Evolutionary conservation across 2,113 vertebrate species (phyloP), one percentile per base, ranked within the genome.

Genomic region (Leptodactylus fuscus): DNA sequence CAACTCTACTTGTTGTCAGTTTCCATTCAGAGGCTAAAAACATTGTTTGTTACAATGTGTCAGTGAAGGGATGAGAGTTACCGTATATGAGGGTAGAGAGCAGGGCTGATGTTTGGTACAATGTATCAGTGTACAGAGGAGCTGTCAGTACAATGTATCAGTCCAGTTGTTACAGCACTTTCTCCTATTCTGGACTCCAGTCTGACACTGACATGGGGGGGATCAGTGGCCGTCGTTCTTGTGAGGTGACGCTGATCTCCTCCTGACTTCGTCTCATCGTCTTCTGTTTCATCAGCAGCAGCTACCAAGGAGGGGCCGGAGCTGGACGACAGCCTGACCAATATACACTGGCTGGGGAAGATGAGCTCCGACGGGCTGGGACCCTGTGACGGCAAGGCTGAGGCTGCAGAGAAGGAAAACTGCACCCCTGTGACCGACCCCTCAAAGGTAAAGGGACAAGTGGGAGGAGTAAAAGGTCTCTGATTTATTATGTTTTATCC

Each of bases 271-370:
- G n/a, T n/a, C n/a, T n/a, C n/a, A n/a, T n/a, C n/a, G n/a, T n/a
- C n/a, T n/a, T n/a, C n/a, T n/a, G n/a, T n/a, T n/a, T n/a, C n/a
- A n/a, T n/a, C 15, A 71, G 36, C 67, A 18, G 51, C 8, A 1
- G 12, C n/a, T 29, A 7, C 10, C 22, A 38, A 22, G 24, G 46
- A 73, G 18, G 49, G 15, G 2, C 36, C n/a, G 62, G 76, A 85
- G 2, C 91, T 97, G 32, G 93, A 98, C 81, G 94, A 92, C 88
- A 98, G 96, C 87, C 93, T 98, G 85, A 97, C 97, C 79, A 96
- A 96, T 83, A 97, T 98, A 87, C 96, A 98, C 76, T 98, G 97
- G 97, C 90, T 97, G 83, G 95, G 95, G 11, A 96, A 89, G 87
- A 97, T 96, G 95, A 95, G 87, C 89, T 93, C 95, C 0, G 90